A percentile compares a stretch with the other conserved stretches of the same genome.
Conservation (phyloP, 1,140 invertebrate species). For the Philaenus spumarius region DNA sequence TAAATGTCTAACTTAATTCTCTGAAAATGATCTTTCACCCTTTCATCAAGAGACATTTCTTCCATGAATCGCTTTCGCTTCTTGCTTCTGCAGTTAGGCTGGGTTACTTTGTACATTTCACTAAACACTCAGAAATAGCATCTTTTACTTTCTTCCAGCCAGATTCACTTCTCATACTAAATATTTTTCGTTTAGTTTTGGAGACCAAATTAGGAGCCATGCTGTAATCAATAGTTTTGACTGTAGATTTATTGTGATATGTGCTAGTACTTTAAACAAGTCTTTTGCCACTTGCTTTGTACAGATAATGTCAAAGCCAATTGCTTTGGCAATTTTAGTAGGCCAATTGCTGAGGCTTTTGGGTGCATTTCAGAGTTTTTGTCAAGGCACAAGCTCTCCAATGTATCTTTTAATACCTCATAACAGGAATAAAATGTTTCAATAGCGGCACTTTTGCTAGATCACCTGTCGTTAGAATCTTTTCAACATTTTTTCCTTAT, state of each 20-base stretch:
- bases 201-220: background rate
- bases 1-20: background rate
- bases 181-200: background rate
- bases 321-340: background rate
- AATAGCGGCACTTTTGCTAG: conserved; percentile 1
- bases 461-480: background rate
- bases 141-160: background rate
- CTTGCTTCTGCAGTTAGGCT: background rate
- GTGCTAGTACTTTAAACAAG: background rate
- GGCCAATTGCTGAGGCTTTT: conserved; percentile 5
- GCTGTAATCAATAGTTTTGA: conserved; percentile 1
- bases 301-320: background rate
- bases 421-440: conserved; percentile 5
- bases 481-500: conserved; percentile 3
- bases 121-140: background rate
- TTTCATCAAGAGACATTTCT: background rate
- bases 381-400: background rate
- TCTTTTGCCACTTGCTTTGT: background rate
- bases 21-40: background rate
- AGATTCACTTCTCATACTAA: background rate
- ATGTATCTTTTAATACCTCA: conserved; percentile 1
- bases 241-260: background rate
- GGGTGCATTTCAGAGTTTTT: background rate
- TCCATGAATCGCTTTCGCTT: conserved; percentile 1
- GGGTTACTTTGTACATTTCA: background rate